Evolutionary conservation across 2,113 vertebrate genomes (phyloP).

Genomic region (Hystrix cristata): DNA sequence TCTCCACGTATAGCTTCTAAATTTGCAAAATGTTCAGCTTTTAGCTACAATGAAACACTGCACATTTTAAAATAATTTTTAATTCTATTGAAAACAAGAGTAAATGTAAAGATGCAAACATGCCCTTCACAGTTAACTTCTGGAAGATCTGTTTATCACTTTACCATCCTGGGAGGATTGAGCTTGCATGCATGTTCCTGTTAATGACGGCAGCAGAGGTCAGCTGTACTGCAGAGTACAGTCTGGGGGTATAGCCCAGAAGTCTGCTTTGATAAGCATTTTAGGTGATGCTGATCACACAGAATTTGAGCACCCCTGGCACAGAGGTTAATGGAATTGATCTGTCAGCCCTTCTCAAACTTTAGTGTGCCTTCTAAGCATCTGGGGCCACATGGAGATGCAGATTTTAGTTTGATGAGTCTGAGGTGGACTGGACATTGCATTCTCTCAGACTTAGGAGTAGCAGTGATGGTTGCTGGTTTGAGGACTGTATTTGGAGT

Average conservation of each 20-base stretch:
- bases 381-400: not conserved
- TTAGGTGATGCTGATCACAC: too few relatives aligned
- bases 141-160: not conserved
- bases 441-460: rapidly evolving
- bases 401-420: too few relatives aligned
- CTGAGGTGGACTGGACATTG: not conserved
- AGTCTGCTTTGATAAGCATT: not conserved
- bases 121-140: too few relatives aligned
- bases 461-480: rapidly evolving
- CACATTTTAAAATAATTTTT: not conserved
- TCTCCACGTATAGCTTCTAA: not conserved
- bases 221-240: rapidly evolving
- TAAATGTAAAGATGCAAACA: not conserved
- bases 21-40: not conserved
- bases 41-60: not conserved
- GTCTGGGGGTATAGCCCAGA: not conserved
- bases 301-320: too few relatives aligned
- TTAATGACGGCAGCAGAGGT: rapidly evolving
- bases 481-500: not conserved
- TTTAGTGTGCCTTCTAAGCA: not conserved
- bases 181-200: not conserved
- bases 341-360: not conserved
- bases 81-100: not conserved
- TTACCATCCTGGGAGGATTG: rapidly evolving
- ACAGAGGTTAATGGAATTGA: rapidly evolving